Conservation (phyloP, 2,888 invertebrate genomes). For the Archips xylosteana region DNA sequence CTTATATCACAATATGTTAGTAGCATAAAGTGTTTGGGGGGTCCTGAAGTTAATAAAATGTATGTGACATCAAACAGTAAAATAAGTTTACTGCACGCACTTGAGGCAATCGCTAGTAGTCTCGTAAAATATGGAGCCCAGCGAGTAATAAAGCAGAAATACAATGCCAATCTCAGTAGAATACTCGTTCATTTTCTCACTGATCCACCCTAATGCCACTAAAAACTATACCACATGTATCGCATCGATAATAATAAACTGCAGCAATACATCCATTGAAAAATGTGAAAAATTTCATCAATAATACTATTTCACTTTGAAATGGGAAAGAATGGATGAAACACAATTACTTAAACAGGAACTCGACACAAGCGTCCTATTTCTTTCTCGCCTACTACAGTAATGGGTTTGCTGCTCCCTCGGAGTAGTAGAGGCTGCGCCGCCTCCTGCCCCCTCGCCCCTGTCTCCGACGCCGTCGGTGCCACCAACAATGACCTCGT, state of each 20-base stretch:
- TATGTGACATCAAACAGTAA: conserved; percentile 8
- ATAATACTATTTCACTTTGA: conserved; percentile 61
- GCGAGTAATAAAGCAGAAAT: conserved; percentile 21
- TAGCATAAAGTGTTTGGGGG: background rate
- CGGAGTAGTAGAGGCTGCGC: conserved; percentile 50
- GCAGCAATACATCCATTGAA: conserved; percentile 35
- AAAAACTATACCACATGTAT: conserved; percentile 13
- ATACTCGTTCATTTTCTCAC: background rate
- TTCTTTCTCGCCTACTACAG: conserved; percentile 81
- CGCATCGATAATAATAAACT: conserved; percentile 25
- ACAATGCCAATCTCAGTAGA: background rate
- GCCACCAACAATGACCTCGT: conserved; percentile 85
- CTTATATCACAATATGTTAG: background rate
- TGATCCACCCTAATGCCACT: conserved; percentile 5
- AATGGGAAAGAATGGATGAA: conserved; percentile 73
- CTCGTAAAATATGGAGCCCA: conserved; percentile 14
- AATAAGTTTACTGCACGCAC: conserved; percentile 24
- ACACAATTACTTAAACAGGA: conserved; percentile 82
- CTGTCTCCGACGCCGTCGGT: conserved; percentile 74
- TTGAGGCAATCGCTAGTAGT: conserved; percentile 11
- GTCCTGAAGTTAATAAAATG: background rate
- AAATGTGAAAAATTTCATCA: conserved; percentile 55
- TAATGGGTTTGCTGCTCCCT: conserved; percentile 76
- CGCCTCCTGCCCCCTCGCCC: conserved; percentile 63
- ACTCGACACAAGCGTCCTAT: conserved; percentile 78